Evolutionary conservation across 2,888 invertebrate species (phyloP).

Genomic region (Buathra laborator): DNA sequence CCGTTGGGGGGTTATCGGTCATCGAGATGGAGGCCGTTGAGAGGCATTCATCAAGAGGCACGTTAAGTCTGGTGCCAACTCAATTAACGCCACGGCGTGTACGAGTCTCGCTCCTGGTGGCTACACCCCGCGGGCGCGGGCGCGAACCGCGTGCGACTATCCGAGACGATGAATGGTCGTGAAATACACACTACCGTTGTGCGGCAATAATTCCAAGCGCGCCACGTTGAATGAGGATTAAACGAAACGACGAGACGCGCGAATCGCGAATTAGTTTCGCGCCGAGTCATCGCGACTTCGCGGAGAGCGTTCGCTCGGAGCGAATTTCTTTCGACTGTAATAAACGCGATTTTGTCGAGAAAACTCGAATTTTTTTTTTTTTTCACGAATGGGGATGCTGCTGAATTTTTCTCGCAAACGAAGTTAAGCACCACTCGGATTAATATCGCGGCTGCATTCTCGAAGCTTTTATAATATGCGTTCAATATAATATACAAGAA

Average conservation of each 20-base stretch:
- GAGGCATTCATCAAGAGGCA: slow-evolving; percentile 67
- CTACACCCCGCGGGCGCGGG: slow-evolving; percentile 8
- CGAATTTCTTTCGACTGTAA: not conserved
- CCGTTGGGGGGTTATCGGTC: slow-evolving; percentile 72
- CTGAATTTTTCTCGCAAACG: too few relatives aligned
- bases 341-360: not conserved
- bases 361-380: not conserved
- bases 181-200: slow-evolving; percentile 18
- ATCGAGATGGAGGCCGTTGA: slow-evolving; percentile 68
- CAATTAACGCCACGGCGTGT: slow-evolving; percentile 74
- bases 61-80: slow-evolving; percentile 73
- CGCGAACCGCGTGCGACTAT: slow-evolving; percentile 52
- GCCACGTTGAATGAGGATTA: slow-evolving; percentile 42
- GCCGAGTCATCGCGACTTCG: not conserved
- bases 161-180: slow-evolving; percentile 60
- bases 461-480: not conserved
- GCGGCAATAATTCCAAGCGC: slow-evolving; percentile 54
- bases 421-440: too few relatives aligned
- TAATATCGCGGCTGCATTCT: not conserved
- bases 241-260: slow-evolving; percentile 30
- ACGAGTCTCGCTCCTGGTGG: slow-evolving; percentile 38
- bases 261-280: not conserved
- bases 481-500: slow-evolving; percentile 12
- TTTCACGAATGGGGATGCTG: not conserved
- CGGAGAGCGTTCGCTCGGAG: not conserved